Conservation (phyloP, 2,888 invertebrate genomes). For the Lysandra coridon region DNA sequence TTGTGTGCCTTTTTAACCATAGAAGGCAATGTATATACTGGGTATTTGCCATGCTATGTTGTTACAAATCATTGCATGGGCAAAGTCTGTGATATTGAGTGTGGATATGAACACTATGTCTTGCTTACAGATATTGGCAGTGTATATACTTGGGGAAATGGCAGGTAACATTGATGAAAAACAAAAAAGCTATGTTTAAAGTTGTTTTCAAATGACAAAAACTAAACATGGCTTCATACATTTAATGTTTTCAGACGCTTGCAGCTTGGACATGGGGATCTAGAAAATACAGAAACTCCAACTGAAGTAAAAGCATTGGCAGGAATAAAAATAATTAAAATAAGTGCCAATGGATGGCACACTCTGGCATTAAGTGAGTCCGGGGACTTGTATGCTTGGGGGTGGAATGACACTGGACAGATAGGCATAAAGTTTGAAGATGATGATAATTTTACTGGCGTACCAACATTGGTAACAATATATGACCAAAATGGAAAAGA, state of each 20-base stretch:
- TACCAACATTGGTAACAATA: slow-evolving; percentile 65
- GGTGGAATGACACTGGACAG: slow-evolving; percentile 94
- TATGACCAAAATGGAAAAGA: slow-evolving; percentile 63
- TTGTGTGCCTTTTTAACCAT: slow-evolving; percentile 56
- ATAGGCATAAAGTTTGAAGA: slow-evolving; percentile 81
- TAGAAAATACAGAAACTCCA: slow-evolving; percentile 83
- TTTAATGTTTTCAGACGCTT: slow-evolving; percentile 83
- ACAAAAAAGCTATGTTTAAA: too few relatives aligned
- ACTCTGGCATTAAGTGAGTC: slow-evolving; percentile 87
- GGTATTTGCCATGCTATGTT: slow-evolving; percentile 82
- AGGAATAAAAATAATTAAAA: slow-evolving; percentile 85
- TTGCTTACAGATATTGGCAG: slow-evolving; percentile 85
- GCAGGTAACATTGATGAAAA: slow-evolving; percentile 80
- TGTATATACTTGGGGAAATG: slow-evolving; percentile 91
- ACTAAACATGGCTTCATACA: background rate
- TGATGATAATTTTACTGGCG: slow-evolving; percentile 51
- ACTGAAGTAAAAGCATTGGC: slow-evolving; percentile 85
- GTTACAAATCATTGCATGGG: slow-evolving; percentile 74
- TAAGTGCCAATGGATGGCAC: slow-evolving; percentile 94
- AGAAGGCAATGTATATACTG: slow-evolving; percentile 70
- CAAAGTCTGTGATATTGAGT: slow-evolving; percentile 82
- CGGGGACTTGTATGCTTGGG: slow-evolving; percentile 94
- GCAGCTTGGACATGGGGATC: slow-evolving; percentile 90
- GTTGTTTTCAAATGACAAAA: too few relatives aligned
- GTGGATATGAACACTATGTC: slow-evolving; percentile 91